Evolutionary conservation across 2,797 vertebrate genomes (phyloP), one percentile per base, ranked within the genome.

Genomic region (Podargus strigoides): DNA sequence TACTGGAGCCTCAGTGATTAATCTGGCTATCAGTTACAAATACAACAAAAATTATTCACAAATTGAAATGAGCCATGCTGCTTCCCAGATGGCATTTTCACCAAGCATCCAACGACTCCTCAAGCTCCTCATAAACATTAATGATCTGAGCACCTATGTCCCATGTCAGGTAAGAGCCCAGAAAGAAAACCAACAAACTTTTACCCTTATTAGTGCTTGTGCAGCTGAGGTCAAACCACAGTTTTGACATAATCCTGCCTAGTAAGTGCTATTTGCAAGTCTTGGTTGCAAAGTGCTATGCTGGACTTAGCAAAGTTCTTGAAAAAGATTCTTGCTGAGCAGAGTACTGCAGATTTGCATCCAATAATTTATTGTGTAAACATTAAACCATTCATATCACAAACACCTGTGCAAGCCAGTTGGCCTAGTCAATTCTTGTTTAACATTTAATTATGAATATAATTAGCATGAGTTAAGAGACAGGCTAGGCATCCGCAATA

Each of bases 401-500:
- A 97, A 97, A 98, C 97, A 98, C 98, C 98, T 98, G 97, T 98
- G 97, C 97, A 97, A 97, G 97, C 97, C 98, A 98, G 97, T 98
- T 98, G 97, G 97, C 96, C 96, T 96, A 98, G 97, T 97, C 97
- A 98, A 97, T 93, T 97, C 91, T 95, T 96, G 97, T 97, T 97
- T 96, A 97, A 94, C 97, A 97, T 97, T 98, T 98, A 98, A 98
- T 98, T 98, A 98, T 98, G 98, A 97, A 97, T 97, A 97, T 97
- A 97, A 98, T 98, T 98, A 98, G 94, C 97, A 98, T 98, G 97
- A 98, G 95, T 98, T 98, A 98, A 97, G 97, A 98, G 97, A 97
- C 97, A 98, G 91, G 92, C 97, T 92, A 97, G 97, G 96, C 97
- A 98, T 96, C 92, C 8, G 94, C 96, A 94, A 95, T 98, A 97